Percentiles rank a stretch among this genome's conserved stretches.
Evolutionary conservation across 2,797 vertebrate genomes (phyloP).

Genomic region (Falco peregrinus): DNA sequence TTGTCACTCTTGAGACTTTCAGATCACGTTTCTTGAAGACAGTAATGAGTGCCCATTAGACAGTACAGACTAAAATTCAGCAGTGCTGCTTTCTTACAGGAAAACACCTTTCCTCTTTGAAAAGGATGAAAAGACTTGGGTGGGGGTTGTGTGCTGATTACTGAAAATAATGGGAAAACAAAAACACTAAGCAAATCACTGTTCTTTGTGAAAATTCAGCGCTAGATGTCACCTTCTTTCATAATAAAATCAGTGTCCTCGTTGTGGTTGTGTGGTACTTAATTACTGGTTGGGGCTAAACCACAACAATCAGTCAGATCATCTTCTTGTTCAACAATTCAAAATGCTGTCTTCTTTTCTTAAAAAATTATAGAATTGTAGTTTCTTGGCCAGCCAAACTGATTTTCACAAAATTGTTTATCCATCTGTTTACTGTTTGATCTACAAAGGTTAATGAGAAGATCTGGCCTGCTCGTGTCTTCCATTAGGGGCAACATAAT

Average conservation of each 20-base stretch:
- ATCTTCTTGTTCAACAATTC: background rate
- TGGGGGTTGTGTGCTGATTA: background rate
- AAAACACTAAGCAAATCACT: background rate
- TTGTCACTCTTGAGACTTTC: background rate
- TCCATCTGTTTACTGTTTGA: background rate
- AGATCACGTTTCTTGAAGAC: background rate
- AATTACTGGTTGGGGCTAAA: no score
- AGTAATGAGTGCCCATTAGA: background rate
- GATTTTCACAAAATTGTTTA: background rate
- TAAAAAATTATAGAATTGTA: background rate
- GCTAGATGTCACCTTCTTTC: background rate
- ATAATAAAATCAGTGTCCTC: background rate
- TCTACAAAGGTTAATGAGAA: background rate
- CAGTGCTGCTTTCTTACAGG: background rate
- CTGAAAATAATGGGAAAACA: background rate
- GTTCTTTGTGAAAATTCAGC: background rate
- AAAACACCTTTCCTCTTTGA: background rate
- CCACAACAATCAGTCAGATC: background rate
- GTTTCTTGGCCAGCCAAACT: background rate
- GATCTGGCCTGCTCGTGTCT: background rate
- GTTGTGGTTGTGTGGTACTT: no score
- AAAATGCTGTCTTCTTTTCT: background rate
- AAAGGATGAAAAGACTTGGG: background rate
- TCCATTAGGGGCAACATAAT: background rate
- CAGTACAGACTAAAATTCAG: background rate